Conservation (phyloP, 2,888 invertebrate species). For the Crepidodera aurea region DNA sequence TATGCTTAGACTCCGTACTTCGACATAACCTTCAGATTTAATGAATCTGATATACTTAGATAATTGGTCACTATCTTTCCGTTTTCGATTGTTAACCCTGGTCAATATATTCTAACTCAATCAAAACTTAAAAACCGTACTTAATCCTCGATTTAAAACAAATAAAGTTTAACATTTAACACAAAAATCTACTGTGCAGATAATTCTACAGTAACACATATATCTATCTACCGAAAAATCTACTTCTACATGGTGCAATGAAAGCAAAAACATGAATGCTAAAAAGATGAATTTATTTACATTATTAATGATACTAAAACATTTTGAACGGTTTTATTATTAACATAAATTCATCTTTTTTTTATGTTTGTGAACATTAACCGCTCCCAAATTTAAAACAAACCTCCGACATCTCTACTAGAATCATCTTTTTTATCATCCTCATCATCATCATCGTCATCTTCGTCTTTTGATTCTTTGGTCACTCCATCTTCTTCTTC, state of each 20-base stretch:
- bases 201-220: conserved; percentile 30
- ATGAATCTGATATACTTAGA: no score
- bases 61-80: no score
- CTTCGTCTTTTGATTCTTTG: conserved; percentile 39
- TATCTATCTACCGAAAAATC: conserved; percentile 41
- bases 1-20: no score
- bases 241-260: conserved; percentile 40
- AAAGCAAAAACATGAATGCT: conserved; percentile 27
- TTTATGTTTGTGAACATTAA: conserved; percentile 3
- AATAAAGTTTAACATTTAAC: conserved; percentile 12
- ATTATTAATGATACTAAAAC: background rate
- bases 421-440: conserved; percentile 21
- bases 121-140: background rate
- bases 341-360: conserved; percentile 21
- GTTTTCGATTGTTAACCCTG: no score
- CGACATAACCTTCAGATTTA: no score
- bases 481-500: conserved; percentile 48
- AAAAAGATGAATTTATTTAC: conserved; percentile 13
- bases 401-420: conserved; percentile 42
- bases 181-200: conserved; percentile 36
- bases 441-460: conserved; percentile 29
- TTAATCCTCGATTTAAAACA: conserved; percentile 13
- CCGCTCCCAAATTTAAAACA: conserved; percentile 26
- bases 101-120: background rate
- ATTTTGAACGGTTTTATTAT: no score